Base-by-base conservation (phyloP, 2,797 vertebrate genomes). In the Cryptoprocta ferox region DNA sequence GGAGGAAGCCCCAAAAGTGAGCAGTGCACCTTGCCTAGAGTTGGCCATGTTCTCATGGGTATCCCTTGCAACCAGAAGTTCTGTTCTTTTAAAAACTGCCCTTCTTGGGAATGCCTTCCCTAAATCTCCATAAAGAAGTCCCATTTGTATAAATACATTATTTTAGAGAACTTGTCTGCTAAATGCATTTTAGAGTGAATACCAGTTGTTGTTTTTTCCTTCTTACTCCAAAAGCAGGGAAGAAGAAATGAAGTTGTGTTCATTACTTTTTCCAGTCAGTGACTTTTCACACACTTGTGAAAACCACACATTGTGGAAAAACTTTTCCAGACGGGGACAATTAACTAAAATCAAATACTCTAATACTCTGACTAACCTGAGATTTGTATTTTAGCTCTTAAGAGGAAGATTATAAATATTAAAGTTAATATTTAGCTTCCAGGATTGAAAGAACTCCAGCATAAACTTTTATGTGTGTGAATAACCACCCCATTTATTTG, bases 381-480 rank as follows among this genome's bases (percentile, higher is more conserved):
- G 81, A 30, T 30, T 73, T 96, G 87, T 50, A 91, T 56, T 92
- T 76, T n/a, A 73, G 73, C 45, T 45, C 92, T 92, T 85, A 85
- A 26, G 50, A 89, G 42, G 37, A 94, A 65, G 85, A 92, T 84
- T 89, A 59, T 89, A 95, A 89, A 76, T 89, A 78, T 92, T 65
- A 83, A 18, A 48, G 50, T 59, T 94, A 71, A 79, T 71, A 89
- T 89, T 78, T 56, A 86, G 63, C 59, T 89, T 71, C 39, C 42
- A 66, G 81, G 91, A 85, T 66, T 84, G 65, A 76, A 89, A 84
- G 42, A 83, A 56, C 13, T 15, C 76, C 35, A 18, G 30, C 39
- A 71, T 84, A 79, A 86, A 84, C 87, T 96, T 96, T 94, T 70
- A 94, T 81, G 50, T 80, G 63, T 82, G 28, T 45, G 37, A 88